phyloP scores from a whole-genome alignment of 2,113 vertebrate species.

The Lepus americanus region DNA sequence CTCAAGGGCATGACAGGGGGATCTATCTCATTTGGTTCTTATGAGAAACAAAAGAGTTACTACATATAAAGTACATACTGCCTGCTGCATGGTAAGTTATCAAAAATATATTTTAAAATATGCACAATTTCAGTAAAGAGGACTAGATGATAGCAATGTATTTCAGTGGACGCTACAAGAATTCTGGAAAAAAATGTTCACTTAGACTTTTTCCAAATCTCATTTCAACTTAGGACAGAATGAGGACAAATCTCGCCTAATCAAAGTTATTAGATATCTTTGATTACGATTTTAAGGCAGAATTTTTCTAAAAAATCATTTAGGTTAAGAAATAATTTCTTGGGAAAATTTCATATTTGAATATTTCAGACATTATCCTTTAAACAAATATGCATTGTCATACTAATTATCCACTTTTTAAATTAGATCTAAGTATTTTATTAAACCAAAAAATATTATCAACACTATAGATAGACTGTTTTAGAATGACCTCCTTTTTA shows the following conservation, averaged over 20 bases:
- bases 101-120: not conserved
- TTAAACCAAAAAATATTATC: not conserved
- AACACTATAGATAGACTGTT: not conserved
- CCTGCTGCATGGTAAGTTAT: not conserved
- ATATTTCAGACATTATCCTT: not conserved
- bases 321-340: not conserved
- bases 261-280: not conserved
- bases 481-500: not conserved
- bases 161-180: not conserved
- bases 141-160: not conserved
- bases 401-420: not conserved
- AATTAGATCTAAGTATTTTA: not conserved
- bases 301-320: conserved; percentile 11
- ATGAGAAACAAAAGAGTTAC: not conserved
- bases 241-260: not conserved
- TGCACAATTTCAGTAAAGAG: not conserved
- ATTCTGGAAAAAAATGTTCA: not conserved
- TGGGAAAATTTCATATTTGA: not conserved
- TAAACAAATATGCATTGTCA: not conserved
- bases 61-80: not conserved
- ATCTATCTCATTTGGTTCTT: not conserved
- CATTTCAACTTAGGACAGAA: conserved; percentile 45
- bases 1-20: not conserved
- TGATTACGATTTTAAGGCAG: not conserved
- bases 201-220: not conserved